Conservation (phyloP, 2,797 vertebrate genomes). For the Diceros bicornis region DNA sequence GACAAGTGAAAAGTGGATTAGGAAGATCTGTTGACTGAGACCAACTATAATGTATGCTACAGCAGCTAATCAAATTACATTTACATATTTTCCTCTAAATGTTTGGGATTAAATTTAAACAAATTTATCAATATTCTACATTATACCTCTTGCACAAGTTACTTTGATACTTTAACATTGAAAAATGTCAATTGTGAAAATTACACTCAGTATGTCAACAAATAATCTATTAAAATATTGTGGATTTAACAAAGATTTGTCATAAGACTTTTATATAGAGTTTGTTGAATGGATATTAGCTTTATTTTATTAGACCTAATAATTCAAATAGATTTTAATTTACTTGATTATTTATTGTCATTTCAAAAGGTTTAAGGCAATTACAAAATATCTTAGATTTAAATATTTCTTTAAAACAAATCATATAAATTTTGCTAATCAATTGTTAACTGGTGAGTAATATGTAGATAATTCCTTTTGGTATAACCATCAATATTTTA, state of each 20-base stretch:
- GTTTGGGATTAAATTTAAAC: constrained; percentile 14
- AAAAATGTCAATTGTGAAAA: background rate
- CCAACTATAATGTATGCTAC: background rate
- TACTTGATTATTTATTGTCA: constrained; percentile 79
- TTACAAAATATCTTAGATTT: constrained; percentile 62
- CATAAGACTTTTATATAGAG: background rate
- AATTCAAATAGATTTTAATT: constrained; percentile 80
- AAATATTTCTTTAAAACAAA: constrained; percentile 57
- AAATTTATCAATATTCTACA: background rate
- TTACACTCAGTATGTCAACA: background rate
- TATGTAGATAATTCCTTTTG: background rate
- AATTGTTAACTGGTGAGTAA: constrained; percentile 77
- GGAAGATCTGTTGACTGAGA: background rate
- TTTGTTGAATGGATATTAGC: background rate
- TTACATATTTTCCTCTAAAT: background rate
- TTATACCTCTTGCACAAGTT: background rate
- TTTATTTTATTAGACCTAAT: constrained; percentile 28
- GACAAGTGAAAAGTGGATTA: background rate
- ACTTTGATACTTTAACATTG: background rate
- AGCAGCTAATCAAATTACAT: background rate
- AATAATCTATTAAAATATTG: background rate
- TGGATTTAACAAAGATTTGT: background rate
- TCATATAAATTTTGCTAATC: constrained; percentile 47
- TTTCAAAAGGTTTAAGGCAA: constrained; percentile 80
- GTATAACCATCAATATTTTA: background rate